phyloP scores from a whole-genome alignment of 2,113 vertebrate genomes.

The Taxidea taxus region DNA sequence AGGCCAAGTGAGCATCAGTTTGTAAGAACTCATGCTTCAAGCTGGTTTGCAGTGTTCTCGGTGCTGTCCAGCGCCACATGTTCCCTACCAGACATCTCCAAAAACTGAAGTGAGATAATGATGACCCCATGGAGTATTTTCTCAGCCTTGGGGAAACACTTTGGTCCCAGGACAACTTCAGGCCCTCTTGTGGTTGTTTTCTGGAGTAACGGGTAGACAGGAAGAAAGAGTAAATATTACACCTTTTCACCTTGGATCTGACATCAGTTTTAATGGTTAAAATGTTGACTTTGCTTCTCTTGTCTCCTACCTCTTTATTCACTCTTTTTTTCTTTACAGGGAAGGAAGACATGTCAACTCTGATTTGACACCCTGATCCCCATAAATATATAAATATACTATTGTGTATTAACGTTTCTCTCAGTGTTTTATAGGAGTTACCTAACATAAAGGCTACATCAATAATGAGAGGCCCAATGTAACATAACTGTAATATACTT shows the following conservation, averaged over 20 bases:
- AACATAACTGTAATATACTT: constrained; percentile 39
- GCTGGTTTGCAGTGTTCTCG: neutral
- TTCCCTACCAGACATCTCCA: neutral
- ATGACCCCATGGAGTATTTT: neutral
- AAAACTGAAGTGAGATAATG: neutral
- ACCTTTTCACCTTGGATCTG: neutral
- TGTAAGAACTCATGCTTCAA: neutral
- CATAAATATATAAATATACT: neutral
- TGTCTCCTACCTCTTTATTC: neutral
- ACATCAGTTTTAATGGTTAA: neutral
- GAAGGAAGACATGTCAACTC: neutral
- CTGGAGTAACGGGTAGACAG: neutral
- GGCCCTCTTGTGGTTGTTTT: neutral
- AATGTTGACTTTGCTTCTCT: constrained; percentile 20
- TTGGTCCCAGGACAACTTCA: neutral
- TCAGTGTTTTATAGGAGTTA: neutral
- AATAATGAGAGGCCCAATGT: neutral
- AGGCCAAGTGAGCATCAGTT: neutral
- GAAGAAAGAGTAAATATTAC: neutral
- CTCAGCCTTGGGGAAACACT: neutral
- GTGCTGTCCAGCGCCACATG: neutral
- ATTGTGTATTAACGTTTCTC: neutral
- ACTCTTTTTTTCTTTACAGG: neutral
- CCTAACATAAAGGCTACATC: neutral
- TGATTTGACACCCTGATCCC: neutral